Conservation (phyloP, 2,113 vertebrate species). For the human region DNA sequence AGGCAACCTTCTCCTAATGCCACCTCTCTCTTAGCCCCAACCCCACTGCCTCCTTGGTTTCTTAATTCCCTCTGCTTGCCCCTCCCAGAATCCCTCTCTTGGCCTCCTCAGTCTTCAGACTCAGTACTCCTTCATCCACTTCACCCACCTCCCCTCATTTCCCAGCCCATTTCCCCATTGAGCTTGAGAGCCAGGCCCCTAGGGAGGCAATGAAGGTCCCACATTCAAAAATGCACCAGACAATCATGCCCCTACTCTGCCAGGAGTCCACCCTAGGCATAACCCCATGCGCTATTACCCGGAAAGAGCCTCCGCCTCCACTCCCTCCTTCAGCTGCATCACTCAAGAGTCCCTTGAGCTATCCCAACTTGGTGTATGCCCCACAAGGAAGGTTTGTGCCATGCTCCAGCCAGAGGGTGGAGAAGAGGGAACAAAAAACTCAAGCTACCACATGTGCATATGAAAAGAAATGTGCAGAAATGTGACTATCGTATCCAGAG, state of each 20-base stretch:
- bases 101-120: not conserved
- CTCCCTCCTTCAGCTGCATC: not conserved
- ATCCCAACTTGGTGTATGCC: accelerated
- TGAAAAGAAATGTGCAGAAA: not conserved
- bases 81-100: not conserved
- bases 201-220: not conserved
- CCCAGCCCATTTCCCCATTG: not conserved
- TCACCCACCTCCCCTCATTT: not conserved
- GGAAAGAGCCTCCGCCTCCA: not conserved
- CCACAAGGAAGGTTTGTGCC: not conserved
- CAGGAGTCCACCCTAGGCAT: not conserved
- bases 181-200: not conserved
- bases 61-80: not conserved
- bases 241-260: not conserved
- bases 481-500: accelerated
- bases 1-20: not conserved
- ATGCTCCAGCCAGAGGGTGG: not conserved
- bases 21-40: not conserved
- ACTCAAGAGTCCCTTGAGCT: not conserved
- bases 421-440: not conserved
- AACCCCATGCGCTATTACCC: accelerated
- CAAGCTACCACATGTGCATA: accelerated
- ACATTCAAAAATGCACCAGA: not conserved
- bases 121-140: not conserved
- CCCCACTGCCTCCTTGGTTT: not conserved